These are phyloP conservation scores for Pseudomugil gertrudae DNA, from an alignment of 2,797 vertebrate genomes.

Conservation along the genomic window DNA sequence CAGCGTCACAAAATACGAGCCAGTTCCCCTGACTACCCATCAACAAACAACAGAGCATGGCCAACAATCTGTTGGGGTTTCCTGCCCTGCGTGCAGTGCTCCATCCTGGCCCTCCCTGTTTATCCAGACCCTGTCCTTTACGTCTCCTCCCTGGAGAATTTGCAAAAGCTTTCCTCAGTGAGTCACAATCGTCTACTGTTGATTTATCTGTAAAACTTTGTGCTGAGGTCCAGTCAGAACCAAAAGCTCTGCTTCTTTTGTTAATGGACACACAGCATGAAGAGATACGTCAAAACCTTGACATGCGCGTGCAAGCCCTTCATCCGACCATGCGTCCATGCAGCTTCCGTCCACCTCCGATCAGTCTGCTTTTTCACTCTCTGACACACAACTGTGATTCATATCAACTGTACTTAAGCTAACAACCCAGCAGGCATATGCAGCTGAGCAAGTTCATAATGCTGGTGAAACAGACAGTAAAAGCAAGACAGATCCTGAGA, in stretches of 20 bases:
- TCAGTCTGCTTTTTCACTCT: constrained; percentile 74
- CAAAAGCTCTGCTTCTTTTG: constrained; percentile 10
- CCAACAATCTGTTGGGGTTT: constrained; percentile 68
- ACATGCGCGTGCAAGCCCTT: constrained; percentile 47
- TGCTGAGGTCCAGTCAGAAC: neutral
- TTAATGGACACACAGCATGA: constrained; percentile 54
- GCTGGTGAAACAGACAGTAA: neutral
- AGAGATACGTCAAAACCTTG: constrained; percentile 47
- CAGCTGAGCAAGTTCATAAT: neutral
- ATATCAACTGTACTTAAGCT: constrained; percentile 59
- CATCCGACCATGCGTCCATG: constrained; percentile 25
- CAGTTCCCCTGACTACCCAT: constrained; percentile 69
- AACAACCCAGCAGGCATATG: constrained; percentile 32
- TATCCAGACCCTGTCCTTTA: constrained; percentile 33
- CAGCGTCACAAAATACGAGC: constrained; percentile 53
- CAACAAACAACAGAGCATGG: constrained; percentile 77
- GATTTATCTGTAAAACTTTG: constrained; percentile 1
- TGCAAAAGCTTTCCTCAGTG: constrained; percentile 18
- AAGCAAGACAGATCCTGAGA: neutral
- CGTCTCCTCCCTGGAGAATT: neutral
- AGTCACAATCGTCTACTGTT: constrained; percentile 16
- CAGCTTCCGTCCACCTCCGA: constrained; percentile 39
- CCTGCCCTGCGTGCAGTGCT: constrained; percentile 43
- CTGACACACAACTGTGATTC: constrained; percentile 57
- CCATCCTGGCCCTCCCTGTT: constrained; percentile 38